A percentile compares a stretch with the other conserved stretches of the same genome.
Conservation (phyloP, 2,113 vertebrate species). For the Perccottus glenii region DNA sequence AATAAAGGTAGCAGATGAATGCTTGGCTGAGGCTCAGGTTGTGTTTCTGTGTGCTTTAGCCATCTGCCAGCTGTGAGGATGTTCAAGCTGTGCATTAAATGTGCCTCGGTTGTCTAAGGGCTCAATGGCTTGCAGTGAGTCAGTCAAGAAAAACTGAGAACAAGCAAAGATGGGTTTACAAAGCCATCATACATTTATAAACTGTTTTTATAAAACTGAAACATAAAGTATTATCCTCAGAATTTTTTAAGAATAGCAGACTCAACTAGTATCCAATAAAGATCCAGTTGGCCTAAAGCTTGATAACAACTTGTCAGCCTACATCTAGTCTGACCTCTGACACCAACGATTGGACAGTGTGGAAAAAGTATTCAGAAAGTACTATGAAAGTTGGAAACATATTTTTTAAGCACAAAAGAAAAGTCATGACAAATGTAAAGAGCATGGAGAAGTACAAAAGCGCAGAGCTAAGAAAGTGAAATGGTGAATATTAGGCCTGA, state of each 20-base stretch:
- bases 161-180: neutral
- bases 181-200: too few species aligned
- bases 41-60: slow-evolving; percentile 3
- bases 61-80: slow-evolving; percentile 27
- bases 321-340: too few species aligned
- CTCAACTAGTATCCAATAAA: too few species aligned
- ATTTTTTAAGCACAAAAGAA: slow-evolving; percentile 1
- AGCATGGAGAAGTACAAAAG: neutral
- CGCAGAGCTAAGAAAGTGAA: neutral
- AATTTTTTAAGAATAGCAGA: too few species aligned
- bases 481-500: slow-evolving; percentile 34
- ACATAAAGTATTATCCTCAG: too few species aligned
- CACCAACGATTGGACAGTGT: too few species aligned
- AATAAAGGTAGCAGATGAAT: slow-evolving; percentile 9
- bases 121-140: neutral
- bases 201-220: too few species aligned
- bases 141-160: neutral
- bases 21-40: slow-evolving; percentile 15
- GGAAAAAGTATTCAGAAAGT: too few species aligned
- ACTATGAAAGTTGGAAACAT: too few species aligned
- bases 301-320: too few species aligned
- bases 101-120: slow-evolving; percentile 9
- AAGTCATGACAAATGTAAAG: neutral
- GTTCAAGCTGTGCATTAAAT: slow-evolving; percentile 16
- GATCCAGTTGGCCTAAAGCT: too few species aligned